These are phyloP conservation scores for Idaea biselata DNA, from an alignment of 2,888 invertebrate species.

Conservation along the genomic window DNA sequence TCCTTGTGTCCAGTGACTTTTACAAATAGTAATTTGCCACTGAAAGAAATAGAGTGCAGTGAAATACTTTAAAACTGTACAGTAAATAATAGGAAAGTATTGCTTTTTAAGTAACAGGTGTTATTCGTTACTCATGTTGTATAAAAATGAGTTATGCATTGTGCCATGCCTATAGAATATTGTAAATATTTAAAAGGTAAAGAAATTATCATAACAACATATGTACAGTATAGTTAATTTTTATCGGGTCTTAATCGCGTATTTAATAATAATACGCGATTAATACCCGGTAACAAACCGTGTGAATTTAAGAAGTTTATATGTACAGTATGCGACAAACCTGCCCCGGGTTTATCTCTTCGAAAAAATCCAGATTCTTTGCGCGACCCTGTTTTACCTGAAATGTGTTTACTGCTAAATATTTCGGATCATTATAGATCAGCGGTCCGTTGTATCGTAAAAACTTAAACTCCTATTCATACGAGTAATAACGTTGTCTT, in stretches of 20 bases:
- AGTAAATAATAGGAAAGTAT: not conserved
- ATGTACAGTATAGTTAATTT: too few species aligned
- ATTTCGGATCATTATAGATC: not conserved
- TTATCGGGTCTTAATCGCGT: too few species aligned
- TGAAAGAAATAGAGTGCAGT: not conserved
- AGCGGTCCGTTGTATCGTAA: not conserved
- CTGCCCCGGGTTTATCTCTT: constrained; percentile 65
- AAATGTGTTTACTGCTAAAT: constrained; percentile 40
- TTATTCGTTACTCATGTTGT: too few species aligned
- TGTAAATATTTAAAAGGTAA: not conserved
- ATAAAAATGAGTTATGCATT: too few species aligned
- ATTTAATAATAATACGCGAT: too few species aligned
- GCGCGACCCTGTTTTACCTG: constrained; percentile 63
- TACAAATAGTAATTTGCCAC: not conserved
- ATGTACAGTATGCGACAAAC: constrained; percentile 43
- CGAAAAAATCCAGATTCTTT: constrained; percentile 67
- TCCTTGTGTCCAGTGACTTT: too few species aligned
- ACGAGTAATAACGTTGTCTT: too few species aligned
- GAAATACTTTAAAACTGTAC: not conserved
- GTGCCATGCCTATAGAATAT: too few species aligned
- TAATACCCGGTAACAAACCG: too few species aligned
- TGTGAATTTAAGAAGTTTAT: constrained; percentile 10
- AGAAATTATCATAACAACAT: not conserved
- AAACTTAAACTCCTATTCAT: too few species aligned
- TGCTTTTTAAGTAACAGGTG: too few species aligned